Conservation (phyloP, 2,797 vertebrate species). For the Coreius guichenoti region DNA sequence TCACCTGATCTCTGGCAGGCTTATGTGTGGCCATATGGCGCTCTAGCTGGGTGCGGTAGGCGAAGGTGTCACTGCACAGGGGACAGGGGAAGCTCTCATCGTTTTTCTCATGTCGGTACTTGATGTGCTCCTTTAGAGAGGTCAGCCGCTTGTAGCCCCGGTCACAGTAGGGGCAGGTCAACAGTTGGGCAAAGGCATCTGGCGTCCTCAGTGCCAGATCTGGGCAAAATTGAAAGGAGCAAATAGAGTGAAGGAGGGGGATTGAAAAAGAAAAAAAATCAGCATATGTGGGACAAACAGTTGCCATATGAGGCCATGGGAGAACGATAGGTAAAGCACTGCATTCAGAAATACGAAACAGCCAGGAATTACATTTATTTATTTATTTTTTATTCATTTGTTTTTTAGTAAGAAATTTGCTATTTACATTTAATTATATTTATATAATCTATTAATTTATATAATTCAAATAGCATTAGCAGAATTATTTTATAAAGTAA, state of each 20-base stretch:
- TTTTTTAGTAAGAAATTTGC: not conserved
- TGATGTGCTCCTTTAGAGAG: conserved; percentile 98
- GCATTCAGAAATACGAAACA: not conserved
- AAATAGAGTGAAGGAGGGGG: conserved; percentile 65
- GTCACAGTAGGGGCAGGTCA: conserved; percentile 97
- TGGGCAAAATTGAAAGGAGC: conserved; percentile 68
- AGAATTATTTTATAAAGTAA: not conserved
- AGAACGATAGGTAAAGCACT: conserved; percentile 1
- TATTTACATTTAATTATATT: not conserved
- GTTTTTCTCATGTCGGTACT: conserved; percentile 94
- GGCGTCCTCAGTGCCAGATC: conserved; percentile 89
- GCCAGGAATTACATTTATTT: not conserved
- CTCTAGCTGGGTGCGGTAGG: conserved; percentile 92
- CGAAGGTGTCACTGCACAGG: conserved; percentile 90
- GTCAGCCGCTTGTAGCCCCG: conserved; percentile 97
- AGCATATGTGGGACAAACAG: conserved; percentile 43
- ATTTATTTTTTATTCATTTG: not conserved
- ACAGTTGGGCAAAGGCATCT: conserved; percentile 95
- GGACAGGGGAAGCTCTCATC: conserved; percentile 91
- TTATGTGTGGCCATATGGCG: conserved; percentile 97
- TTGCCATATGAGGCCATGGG: conserved; percentile 15
- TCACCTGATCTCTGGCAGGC: conserved; percentile 91
- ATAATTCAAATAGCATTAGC: not conserved
- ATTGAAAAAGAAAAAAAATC: conserved; percentile 56
- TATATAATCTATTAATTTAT: not conserved